phyloP scores from a whole-genome alignment of 2,797 vertebrate genomes.

The Acipenser ruthenus region DNA sequence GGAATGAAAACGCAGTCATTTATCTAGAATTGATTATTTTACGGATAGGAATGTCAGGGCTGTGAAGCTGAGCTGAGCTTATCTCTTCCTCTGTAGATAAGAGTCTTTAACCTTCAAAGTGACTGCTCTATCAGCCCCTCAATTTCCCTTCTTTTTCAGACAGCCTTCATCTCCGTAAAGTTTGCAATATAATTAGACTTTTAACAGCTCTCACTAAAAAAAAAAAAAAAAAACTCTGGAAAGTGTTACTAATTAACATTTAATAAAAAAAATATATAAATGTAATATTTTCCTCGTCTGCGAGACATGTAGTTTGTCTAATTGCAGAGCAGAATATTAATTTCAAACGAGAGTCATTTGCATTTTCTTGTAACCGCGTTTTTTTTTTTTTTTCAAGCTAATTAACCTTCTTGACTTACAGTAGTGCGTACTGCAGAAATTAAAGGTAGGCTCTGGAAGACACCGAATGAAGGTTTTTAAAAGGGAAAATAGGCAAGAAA shows the following conservation, averaged over 20 bases:
- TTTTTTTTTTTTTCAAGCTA: constrained; percentile 24
- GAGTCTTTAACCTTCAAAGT: constrained; percentile 23
- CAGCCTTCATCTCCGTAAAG: constrained; percentile 24
- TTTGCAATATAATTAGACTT: constrained; percentile 37
- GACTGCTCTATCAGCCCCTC: constrained; percentile 21
- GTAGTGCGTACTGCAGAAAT: constrained; percentile 20
- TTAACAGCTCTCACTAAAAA: constrained; percentile 29
- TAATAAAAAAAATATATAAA: constrained; percentile 22
- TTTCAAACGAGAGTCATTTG: constrained; percentile 18
- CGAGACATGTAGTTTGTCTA: constrained; percentile 23
- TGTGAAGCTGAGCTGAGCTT: neutral
- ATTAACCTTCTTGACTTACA: constrained; percentile 37
- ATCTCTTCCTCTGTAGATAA: constrained; percentile 10
- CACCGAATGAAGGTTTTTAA: constrained; percentile 33
- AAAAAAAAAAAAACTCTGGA: constrained; percentile 21
- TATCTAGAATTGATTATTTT: too few relatives aligned
- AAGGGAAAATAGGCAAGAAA: constrained; percentile 29
- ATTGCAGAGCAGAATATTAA: constrained; percentile 8
- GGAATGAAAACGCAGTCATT: too few relatives aligned
- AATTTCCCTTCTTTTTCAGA: constrained; percentile 23
- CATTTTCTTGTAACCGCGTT: constrained; percentile 14
- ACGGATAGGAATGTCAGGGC: too few relatives aligned
- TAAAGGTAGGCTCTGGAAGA: constrained; percentile 28
- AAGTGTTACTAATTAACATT: constrained; percentile 37
- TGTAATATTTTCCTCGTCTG: constrained; percentile 22